phyloP scores from a whole-genome alignment of 2,888 invertebrate species.

The Apantesis nais region DNA sequence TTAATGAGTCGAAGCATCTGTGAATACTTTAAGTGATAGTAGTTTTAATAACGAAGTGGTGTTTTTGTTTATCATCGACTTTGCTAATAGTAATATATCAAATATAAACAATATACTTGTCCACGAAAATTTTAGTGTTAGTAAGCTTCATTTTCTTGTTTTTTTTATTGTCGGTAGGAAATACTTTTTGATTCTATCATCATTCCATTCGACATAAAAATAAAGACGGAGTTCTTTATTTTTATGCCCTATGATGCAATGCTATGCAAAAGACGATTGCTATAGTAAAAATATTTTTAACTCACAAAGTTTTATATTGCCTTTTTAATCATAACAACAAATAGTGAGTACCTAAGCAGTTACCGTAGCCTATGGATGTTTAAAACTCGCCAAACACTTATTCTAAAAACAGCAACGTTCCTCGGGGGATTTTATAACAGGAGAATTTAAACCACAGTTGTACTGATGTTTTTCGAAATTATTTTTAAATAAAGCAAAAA shows the following conservation, averaged over 20 bases:
- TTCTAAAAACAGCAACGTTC: not conserved
- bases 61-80: not conserved
- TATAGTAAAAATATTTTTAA: not conserved
- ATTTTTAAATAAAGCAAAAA: not conserved
- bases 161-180: no score
- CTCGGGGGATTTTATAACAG: not conserved
- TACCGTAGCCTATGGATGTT: not conserved
- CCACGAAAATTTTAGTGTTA: not conserved
- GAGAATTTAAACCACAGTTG: not conserved
- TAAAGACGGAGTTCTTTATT: no score
- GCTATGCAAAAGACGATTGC: no score
- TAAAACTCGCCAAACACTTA: not conserved
- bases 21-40: conserved; percentile 13
- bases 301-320: not conserved
- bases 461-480: not conserved
- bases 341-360: not conserved
- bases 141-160: no score
- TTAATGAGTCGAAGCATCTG: conserved; percentile 28
- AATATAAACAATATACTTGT: not conserved
- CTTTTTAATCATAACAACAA: not conserved
- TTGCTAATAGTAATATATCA: not conserved
- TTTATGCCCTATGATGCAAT: no score
- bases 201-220: no score
- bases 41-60: conserved; percentile 10
- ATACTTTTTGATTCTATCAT: no score